phyloP scores from a whole-genome alignment of 2,113 vertebrate genomes.

The Thryonomys swinderianus region DNA sequence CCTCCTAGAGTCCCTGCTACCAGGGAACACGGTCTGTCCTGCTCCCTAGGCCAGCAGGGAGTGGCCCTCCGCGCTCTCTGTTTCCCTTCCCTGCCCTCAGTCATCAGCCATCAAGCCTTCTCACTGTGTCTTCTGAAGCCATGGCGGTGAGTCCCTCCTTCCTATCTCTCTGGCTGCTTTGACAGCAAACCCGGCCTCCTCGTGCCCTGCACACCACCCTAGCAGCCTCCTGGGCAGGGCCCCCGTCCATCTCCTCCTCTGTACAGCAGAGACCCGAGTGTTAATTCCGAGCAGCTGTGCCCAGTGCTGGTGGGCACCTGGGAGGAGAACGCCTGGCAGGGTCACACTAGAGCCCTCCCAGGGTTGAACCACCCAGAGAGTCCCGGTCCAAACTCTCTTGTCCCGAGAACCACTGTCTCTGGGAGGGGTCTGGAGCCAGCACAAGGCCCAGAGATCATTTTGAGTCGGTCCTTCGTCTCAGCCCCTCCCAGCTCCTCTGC shows the following conservation, averaged over 20 bases:
- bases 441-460: neutral
- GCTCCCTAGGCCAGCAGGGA: neutral
- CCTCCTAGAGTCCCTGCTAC: neutral
- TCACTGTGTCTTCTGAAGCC: neutral
- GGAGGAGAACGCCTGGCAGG: neutral
- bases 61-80: neutral
- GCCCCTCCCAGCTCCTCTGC: neutral
- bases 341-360: neutral
- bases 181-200: neutral
- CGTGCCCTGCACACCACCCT: neutral
- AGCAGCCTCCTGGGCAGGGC: neutral
- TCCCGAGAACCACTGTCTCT: slow-evolving; percentile 3
- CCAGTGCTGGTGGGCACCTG: neutral
- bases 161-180: neutral
- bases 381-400: neutral
- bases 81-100: neutral
- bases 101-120: neutral
- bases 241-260: neutral
- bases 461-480: neutral
- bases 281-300: slow-evolving; percentile 59
- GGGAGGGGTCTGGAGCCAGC: neutral
- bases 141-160: accelerated
- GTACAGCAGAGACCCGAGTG: neutral
- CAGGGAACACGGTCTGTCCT: neutral
- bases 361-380: slow-evolving; percentile 10